Evolutionary conservation across 2,888 invertebrate genomes (phyloP), one percentile per base, ranked within the genome.

Genomic region (Stictocephala bisonia): DNA sequence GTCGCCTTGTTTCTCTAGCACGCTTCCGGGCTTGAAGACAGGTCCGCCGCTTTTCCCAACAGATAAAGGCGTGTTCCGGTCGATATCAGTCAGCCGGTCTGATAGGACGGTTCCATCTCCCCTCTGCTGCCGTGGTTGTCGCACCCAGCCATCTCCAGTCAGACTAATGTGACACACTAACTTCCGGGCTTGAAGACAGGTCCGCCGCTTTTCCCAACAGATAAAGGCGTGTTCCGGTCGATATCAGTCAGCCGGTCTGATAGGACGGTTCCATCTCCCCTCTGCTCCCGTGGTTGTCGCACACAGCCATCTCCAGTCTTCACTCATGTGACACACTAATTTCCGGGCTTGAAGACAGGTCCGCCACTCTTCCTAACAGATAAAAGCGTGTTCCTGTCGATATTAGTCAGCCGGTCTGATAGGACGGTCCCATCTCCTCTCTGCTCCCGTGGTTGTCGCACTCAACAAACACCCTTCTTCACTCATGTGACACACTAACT

Each of bases 21-120:
- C 64, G 64, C 64, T 64, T 64, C 64, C 64, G 64, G 64, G 44
- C 44, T 64, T 64, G 26, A 13, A 56, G 56, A 56, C 35, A 20
- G 64, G 44, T 26, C 24, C 44, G n/a, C n/a, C 26, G 31, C 64
- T 40, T 44, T 44, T 41, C 44, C 64, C 64, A n/a, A n/a, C 44
- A 2, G 64, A 44, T 64, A 64, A 60, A 40, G n/a, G n/a, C n/a
- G 60, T n/a, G 51, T 24, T 9, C 11, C 24, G n/a, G 50, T n/a
- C 20, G 50, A 15, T 56, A 56, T 56, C 56, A 29, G 29, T 20
- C 56, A n/a, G 56, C 27, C 29, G 29, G 56, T 29, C n/a, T n/a
- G n/a, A n/a, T n/a, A n/a, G n/a, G n/a, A n/a, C n/a, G n/a, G n/a
- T n/a, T n/a, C n/a, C n/a, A n/a, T n/a, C n/a, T n/a, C n/a, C n/a